phyloP scores from a whole-genome alignment of 1,140 invertebrate genomes.

The Drosophila dunni region DNA sequence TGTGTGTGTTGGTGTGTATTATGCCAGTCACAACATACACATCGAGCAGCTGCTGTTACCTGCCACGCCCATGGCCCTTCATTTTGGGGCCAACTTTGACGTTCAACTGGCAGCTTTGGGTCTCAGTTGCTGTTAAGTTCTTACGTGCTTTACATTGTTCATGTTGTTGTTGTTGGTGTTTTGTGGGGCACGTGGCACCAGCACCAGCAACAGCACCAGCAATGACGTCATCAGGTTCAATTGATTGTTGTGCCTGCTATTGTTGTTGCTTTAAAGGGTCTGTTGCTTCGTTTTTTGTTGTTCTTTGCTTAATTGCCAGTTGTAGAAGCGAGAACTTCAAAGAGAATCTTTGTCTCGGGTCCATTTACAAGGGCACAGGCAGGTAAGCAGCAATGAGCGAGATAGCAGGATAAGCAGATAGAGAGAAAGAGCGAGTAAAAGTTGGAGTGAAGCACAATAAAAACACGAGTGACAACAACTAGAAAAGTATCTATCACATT shows the following conservation, averaged over 20 bases:
- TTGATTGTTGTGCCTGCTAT: constrained; percentile 18
- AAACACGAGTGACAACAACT: constrained; percentile 1
- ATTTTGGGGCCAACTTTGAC: constrained; percentile 36
- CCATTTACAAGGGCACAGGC: constrained; percentile 27
- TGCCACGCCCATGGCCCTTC: constrained; percentile 39
- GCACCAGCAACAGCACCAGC: constrained; percentile 8
- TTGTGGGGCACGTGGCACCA: constrained; percentile 25
- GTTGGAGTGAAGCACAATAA: constrained; percentile 2
- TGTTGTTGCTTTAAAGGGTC: constrained; percentile 11
- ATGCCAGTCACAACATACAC: constrained; percentile 27
- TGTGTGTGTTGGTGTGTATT: constrained; percentile 11
- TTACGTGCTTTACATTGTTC: background rate
- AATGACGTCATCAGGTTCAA: constrained; percentile 30
- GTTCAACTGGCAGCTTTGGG: constrained; percentile 34
- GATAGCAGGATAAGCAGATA: background rate
- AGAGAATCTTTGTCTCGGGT: constrained; percentile 25
- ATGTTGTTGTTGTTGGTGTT: no score
- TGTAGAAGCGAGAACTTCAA: constrained; percentile 28
- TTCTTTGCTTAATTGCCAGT: constrained; percentile 21
- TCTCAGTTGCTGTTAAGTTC: constrained; percentile 8
- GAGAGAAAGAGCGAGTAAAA: background rate
- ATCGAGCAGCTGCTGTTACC: constrained; percentile 10
- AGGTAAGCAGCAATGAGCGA: background rate
- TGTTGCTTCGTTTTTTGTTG: background rate
- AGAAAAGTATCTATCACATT: constrained; percentile 41